Conservation (phyloP, 2,888 invertebrate genomes). For the Tromatobia lineatoria region DNA sequence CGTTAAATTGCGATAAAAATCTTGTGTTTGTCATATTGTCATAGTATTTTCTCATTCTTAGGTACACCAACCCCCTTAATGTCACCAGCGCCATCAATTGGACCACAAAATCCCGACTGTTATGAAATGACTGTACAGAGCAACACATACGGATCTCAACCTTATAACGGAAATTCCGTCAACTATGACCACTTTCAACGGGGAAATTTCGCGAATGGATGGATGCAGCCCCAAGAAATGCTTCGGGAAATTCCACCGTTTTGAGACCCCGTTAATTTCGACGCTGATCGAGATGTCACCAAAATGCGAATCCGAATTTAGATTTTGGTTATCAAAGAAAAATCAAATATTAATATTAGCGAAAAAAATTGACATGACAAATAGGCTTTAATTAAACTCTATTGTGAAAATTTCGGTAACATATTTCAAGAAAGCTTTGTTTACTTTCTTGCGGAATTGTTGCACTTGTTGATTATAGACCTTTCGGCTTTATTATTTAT, state of each 20-base stretch:
- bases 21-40: too few species aligned
- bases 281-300: conserved; percentile 14
- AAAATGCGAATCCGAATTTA: conserved; percentile 13
- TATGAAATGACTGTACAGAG: conserved; percentile 6
- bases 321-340: background rate
- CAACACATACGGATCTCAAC: background rate
- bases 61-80: background rate
- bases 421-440: too few species aligned
- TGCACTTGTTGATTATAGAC: too few species aligned
- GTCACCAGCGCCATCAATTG: conserved; percentile 26
- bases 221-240: conserved; percentile 23
- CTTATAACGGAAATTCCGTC: background rate
- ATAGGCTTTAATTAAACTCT: too few species aligned
- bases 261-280: background rate
- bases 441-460: too few species aligned
- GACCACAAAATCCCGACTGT: conserved; percentile 9
- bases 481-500: too few species aligned
- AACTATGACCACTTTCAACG: background rate
- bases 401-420: too few species aligned
- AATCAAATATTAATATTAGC: too few species aligned
- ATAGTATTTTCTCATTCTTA: too few species aligned
- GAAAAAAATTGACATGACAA: background rate
- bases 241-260: conserved; percentile 22
- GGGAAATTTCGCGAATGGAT: background rate
- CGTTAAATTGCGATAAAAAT: too few species aligned